phyloP scores from a whole-genome alignment of 2,797 vertebrate species.

The Megaceryle alcyon region DNA sequence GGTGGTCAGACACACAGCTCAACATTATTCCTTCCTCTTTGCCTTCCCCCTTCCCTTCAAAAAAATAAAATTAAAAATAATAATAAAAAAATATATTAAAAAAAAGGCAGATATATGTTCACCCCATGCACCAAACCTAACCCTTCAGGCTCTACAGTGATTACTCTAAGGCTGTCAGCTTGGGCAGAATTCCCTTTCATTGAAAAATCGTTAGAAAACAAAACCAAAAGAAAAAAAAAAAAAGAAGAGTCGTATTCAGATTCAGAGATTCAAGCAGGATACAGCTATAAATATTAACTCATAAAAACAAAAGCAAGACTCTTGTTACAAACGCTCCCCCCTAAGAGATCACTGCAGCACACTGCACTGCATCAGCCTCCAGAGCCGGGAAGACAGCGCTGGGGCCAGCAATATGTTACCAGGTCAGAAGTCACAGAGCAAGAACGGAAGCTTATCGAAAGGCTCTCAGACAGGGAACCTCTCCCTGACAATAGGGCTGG shows the following conservation, averaged over 20 bases:
- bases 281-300: not conserved
- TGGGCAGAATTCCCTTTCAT: not conserved
- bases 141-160: not conserved
- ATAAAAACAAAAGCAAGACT: not conserved
- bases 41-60: not conserved
- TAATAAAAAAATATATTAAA: not conserved
- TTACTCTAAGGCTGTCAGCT: not conserved
- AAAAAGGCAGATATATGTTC: not conserved
- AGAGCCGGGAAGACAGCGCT: not conserved
- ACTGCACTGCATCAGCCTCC: not conserved
- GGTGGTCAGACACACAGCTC: not conserved
- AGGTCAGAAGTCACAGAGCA: not conserved
- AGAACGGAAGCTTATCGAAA: not conserved
- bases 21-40: not conserved
- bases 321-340: not conserved
- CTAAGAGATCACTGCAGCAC: not conserved
- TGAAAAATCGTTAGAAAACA: not conserved
- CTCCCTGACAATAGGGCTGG: not conserved
- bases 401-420: not conserved
- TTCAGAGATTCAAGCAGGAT: not conserved
- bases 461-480: not conserved
- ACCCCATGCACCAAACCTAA: not conserved
- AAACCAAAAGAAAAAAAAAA: not conserved
- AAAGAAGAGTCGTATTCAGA: not conserved
- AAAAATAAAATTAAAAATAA: accelerated